phyloP scores from a whole-genome alignment of 1,140 invertebrate genomes.

The Hypothenemus hampei region DNA sequence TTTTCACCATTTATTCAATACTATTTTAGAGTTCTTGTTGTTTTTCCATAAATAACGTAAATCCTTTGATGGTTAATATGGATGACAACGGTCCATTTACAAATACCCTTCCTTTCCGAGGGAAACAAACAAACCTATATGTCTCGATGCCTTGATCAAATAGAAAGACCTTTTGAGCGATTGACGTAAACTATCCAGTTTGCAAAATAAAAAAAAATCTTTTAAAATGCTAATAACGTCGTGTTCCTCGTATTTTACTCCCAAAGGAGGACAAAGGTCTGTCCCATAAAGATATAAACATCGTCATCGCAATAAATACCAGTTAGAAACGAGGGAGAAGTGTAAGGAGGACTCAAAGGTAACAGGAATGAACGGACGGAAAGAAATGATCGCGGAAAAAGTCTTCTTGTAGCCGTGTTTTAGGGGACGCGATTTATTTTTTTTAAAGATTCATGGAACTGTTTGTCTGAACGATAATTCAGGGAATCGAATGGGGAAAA shows the following conservation, averaged over 20 bases:
- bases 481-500: not conserved
- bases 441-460: constrained; percentile 24
- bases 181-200: constrained; percentile 18
- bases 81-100: no score
- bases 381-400: constrained; percentile 23
- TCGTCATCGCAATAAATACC: constrained; percentile 24
- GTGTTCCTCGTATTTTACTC: not conserved
- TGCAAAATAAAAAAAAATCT: constrained; percentile 10
- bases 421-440: constrained; percentile 20
- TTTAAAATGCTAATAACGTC: constrained; percentile 24
- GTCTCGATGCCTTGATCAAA: constrained; percentile 7
- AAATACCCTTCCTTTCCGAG: not conserved
- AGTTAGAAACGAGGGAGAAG: constrained; percentile 19
- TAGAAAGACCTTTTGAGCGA: constrained; percentile 18
- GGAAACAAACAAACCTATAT: constrained; percentile 10
- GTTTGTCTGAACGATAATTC: constrained; percentile 22
- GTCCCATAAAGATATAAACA: constrained; percentile 28
- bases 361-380: constrained; percentile 13
- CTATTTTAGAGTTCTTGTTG: not conserved
- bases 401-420: constrained; percentile 18
- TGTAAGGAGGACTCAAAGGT: constrained; percentile 16
- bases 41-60: not conserved
- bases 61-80: no score
- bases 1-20: not conserved
- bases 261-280: constrained; percentile 24